Evolutionary conservation across 2,888 invertebrate species (phyloP).

Genomic region (Dolichopus griseipennis): DNA sequence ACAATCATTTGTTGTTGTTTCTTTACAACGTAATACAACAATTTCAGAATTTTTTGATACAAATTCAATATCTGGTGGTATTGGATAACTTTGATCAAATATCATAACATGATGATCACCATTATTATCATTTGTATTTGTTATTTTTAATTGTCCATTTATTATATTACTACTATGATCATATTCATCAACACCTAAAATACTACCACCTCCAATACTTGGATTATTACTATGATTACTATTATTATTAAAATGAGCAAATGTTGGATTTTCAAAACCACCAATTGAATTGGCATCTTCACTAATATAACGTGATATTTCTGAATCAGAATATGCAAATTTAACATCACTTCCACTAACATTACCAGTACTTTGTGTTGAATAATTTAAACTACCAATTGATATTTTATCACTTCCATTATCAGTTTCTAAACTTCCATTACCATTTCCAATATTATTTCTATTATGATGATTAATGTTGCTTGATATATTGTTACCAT

Average conservation of each 20-base stretch:
- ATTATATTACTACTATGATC: background rate
- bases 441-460: background rate
- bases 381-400: conserved; percentile 29
- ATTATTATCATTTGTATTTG: background rate
- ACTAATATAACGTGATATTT: conserved; percentile 40
- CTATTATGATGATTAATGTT: conserved; percentile 5
- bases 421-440: conserved; percentile 20
- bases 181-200: background rate
- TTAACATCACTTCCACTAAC: conserved; percentile 23
- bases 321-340: conserved; percentile 35
- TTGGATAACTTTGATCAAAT: conserved; percentile 23
- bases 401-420: conserved; percentile 26
- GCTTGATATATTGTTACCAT: conserved; percentile 15
- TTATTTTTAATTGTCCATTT: background rate
- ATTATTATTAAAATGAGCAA: conserved; percentile 34
- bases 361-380: conserved; percentile 24
- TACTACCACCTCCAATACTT: background rate
- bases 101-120: background rate
- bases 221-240: background rate
- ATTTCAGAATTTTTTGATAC: conserved; percentile 42
- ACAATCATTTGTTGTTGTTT: conserved; percentile 20
- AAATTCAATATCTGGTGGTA: conserved; percentile 40
- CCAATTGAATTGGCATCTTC: conserved; percentile 37
- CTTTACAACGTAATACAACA: conserved; percentile 41
- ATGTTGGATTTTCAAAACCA: conserved; percentile 42